These are phyloP conservation scores for Cristatella mucedo DNA, from an alignment of 2,888 invertebrate species.

Conservation along the genomic window DNA sequence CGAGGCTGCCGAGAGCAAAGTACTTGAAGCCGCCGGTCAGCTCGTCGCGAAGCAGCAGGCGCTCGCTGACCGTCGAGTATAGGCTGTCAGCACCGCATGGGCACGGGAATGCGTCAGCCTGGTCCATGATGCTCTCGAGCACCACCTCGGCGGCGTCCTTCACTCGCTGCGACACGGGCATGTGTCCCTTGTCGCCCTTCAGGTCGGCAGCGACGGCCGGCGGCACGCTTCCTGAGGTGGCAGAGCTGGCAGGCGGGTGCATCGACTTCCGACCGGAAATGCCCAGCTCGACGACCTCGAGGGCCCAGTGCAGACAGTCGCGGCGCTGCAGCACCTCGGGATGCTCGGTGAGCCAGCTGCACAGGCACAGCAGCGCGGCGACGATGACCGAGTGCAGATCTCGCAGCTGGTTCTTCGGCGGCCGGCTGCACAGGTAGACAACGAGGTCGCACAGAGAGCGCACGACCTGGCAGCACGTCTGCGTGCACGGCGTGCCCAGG, in stretches of 20 bases:
- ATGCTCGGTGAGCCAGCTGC: constrained; percentile 76
- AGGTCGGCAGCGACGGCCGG: constrained; percentile 36
- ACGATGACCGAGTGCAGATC: constrained; percentile 77
- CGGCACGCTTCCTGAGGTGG: too few species aligned
- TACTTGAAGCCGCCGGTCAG: constrained; percentile 50
- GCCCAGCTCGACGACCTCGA: constrained; percentile 91
- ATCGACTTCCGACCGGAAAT: constrained; percentile 79
- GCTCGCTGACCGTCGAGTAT: constrained; percentile 73
- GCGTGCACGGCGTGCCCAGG: constrained; percentile 24
- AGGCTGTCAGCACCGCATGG: constrained; percentile 67
- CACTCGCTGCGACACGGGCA: constrained; percentile 92
- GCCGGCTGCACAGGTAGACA: constrained; percentile 79
- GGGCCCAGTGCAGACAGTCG: constrained; percentile 74
- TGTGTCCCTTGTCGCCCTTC: constrained; percentile 87
- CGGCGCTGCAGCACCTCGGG: constrained; percentile 74
- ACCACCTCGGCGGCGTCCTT: constrained; percentile 90
- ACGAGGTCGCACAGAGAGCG: constrained; percentile 98
- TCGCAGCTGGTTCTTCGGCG: constrained; percentile 80
- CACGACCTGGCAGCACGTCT: constrained; percentile 45
- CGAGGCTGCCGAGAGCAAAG: constrained; percentile 75
- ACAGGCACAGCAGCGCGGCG: constrained; percentile 47
- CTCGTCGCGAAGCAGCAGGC: constrained; percentile 54
- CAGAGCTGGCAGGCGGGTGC: too few species aligned
- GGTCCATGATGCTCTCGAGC: constrained; percentile 73
- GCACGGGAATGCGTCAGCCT: constrained; percentile 68